A percentile compares a stretch with the other conserved stretches of the same genome.
phyloP scores from a whole-genome alignment of 2,888 invertebrate species.

The Chirona hameri region DNA sequence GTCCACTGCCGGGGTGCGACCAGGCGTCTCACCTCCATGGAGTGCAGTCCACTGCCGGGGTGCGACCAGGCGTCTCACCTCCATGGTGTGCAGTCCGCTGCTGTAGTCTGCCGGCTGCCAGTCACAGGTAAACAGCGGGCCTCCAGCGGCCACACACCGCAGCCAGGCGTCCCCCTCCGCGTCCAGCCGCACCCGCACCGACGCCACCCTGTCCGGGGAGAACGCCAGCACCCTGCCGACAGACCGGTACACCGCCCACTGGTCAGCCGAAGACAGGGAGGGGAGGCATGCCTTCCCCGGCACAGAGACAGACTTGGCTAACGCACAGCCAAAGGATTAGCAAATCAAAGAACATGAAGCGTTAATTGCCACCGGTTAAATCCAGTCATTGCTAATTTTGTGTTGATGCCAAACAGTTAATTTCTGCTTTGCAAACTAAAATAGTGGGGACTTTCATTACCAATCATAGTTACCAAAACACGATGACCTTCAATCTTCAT shows the following conservation, averaged over 20 bases:
- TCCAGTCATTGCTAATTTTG: not conserved
- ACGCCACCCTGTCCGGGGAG: constrained; percentile 61
- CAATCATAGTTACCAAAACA: too few relatives aligned
- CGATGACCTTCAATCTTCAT: constrained; percentile 46
- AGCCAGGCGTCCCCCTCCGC: constrained; percentile 56
- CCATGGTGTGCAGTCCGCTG: constrained; percentile 63
- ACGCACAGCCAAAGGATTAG: not conserved
- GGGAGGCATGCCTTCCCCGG: not conserved
- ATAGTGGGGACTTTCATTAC: too few relatives aligned
- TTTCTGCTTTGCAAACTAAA: too few relatives aligned
- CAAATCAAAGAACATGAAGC: too few relatives aligned
- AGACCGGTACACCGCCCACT: constrained; percentile 31
- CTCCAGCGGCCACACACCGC: constrained; percentile 57
- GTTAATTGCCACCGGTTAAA: not conserved
- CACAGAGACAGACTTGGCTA: not conserved
- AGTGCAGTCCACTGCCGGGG: too few relatives aligned
- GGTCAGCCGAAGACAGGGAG: not conserved
- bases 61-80: constrained; percentile 48
- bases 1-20: too few relatives aligned
- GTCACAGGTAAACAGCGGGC: constrained; percentile 65
- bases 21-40: too few relatives aligned
- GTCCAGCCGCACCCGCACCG: constrained; percentile 66
- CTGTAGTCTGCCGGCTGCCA: constrained; percentile 69
- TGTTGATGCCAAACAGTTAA: not conserved
- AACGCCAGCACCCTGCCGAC: constrained; percentile 68